Conservation (phyloP, 2,797 vertebrate species). For the Microchirus variegatus region DNA sequence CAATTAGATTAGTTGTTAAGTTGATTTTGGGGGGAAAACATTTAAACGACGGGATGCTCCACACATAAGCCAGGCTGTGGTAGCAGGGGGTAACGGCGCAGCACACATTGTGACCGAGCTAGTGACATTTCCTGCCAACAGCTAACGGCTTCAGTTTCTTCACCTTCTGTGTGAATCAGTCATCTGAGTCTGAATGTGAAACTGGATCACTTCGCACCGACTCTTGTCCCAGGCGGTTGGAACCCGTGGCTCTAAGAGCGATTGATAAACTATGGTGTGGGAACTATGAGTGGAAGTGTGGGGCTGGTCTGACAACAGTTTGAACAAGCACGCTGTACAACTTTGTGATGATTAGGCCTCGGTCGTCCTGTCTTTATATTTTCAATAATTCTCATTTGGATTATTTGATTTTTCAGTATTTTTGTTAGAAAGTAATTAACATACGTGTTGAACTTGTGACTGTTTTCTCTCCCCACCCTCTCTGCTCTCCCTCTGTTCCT, state of each 20-base stretch:
- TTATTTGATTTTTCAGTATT: constrained; percentile 12
- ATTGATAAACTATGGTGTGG: constrained; percentile 70
- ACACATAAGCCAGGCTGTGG: constrained; percentile 16
- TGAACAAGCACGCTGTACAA: constrained; percentile 25
- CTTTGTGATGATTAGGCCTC: constrained; percentile 10
- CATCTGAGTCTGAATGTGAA: constrained; percentile 54
- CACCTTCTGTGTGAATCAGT: constrained; percentile 53
- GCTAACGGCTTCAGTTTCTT: constrained; percentile 64
- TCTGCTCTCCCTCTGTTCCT: constrained; percentile 17
- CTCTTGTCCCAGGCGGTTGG: constrained; percentile 29
- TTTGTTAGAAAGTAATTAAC: constrained; percentile 40
- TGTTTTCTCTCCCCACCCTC: constrained; percentile 19
- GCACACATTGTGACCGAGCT: constrained; percentile 48
- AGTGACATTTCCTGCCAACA: constrained; percentile 67
- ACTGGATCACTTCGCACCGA: constrained; percentile 53
- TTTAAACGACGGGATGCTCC: neutral
- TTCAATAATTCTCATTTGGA: constrained; percentile 9
- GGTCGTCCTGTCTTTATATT: constrained; percentile 1
- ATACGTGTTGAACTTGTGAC: constrained; percentile 32
- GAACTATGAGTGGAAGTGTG: constrained; percentile 23
- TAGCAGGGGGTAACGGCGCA: constrained; percentile 27
- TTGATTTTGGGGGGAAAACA: no score
- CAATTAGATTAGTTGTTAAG: no score
- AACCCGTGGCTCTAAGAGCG: constrained; percentile 47
- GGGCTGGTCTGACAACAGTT: constrained; percentile 29